A percentile compares a stretch with the other conserved stretches of the same genome.
Conservation (phyloP, 2,797 vertebrate genomes). For the Odontamblyopus rebecca region DNA sequence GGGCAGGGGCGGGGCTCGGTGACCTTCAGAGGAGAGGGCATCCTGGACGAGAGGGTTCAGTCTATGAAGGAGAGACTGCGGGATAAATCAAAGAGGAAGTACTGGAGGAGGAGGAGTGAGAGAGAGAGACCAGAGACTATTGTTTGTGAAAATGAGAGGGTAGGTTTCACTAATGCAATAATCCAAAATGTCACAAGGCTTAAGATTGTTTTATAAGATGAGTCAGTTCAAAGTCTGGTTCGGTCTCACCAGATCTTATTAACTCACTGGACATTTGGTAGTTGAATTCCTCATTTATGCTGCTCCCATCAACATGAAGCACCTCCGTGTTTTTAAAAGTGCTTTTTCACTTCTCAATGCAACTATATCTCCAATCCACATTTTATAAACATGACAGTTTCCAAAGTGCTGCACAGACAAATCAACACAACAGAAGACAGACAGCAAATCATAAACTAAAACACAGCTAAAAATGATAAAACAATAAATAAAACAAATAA, state of each 20-base stretch:
- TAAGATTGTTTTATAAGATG: neutral
- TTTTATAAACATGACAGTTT: no score
- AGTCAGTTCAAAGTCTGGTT: neutral
- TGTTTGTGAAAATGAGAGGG: neutral
- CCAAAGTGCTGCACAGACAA: no score
- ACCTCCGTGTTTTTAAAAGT: no score
- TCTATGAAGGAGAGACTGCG: constrained; percentile 22
- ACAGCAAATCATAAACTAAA: no score
- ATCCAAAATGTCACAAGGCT: neutral
- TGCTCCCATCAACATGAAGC: no score
- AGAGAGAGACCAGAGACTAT: neutral
- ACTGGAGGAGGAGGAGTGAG: no score
- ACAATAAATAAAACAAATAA: no score
- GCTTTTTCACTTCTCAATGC: no score
- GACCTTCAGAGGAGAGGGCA: constrained; percentile 73
- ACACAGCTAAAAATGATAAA: no score
- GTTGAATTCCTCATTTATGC: neutral
- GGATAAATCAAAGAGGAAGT: constrained; percentile 27
- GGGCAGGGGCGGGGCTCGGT: constrained; percentile 51
- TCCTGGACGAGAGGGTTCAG: constrained; percentile 29
- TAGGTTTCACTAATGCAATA: neutral
- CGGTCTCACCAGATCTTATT: neutral
- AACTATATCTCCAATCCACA: no score
- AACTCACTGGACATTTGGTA: neutral
- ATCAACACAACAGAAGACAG: no score